Conservation (phyloP, 2,888 invertebrate genomes). For the Prenolepis imparis region DNA sequence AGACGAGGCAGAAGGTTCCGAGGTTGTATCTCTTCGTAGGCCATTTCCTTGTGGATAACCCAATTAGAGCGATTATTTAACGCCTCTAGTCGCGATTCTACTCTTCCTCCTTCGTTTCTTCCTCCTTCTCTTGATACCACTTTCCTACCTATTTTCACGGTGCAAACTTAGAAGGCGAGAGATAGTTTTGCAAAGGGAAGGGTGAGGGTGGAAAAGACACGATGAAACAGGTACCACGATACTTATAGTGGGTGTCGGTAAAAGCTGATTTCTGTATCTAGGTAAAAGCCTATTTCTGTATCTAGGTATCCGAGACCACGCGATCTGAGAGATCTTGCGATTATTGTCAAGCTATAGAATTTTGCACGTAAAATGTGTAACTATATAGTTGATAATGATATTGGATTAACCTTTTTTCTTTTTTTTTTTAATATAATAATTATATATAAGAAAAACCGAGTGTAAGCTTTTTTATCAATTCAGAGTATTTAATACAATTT, state of each 20-base stretch:
- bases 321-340: constrained; percentile 41
- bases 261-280: constrained; percentile 55
- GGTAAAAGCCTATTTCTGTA: constrained; percentile 55
- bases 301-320: constrained; percentile 46
- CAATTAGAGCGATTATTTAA: constrained; percentile 85
- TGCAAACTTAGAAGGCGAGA: constrained; percentile 32
- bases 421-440: background rate
- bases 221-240: constrained; percentile 38
- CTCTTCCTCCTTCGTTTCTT: background rate
- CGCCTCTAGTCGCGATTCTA: constrained; percentile 64
- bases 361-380: background rate
- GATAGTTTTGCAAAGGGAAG: constrained; percentile 29
- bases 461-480: background rate
- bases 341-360: constrained; percentile 20
- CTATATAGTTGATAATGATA: background rate
- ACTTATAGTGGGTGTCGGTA: constrained; percentile 46
- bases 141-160: constrained; percentile 55
- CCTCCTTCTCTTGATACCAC: background rate
- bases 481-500: background rate
- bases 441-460: background rate
- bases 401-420: background rate
- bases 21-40: constrained; percentile 79
- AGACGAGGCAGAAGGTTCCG: constrained; percentile 72
- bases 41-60: constrained; percentile 85
- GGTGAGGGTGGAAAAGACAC: constrained; percentile 49